These are phyloP conservation scores for Aurelia coerulea DNA, from an alignment of 30 jellyfish, hydroid and myxozoan genomes.

Conservation along the genomic window DNA sequence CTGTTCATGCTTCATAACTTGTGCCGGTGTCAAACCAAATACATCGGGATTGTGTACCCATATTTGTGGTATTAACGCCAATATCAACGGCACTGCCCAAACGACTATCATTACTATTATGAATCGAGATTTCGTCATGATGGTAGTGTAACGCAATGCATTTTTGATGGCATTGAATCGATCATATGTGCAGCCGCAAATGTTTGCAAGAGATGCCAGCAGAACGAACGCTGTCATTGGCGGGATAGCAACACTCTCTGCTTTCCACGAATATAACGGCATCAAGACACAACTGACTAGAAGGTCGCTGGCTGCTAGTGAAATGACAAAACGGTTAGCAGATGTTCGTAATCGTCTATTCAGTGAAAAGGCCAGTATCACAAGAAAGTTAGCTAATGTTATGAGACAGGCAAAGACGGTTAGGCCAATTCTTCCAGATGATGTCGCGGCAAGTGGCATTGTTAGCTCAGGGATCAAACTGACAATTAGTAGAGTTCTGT, in stretches of 20 bases:
- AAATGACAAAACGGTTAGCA: conserved; percentile 62
- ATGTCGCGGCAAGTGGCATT: conserved; percentile 20
- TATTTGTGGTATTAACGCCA: conserved; percentile 58
- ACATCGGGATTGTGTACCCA: conserved; percentile 51
- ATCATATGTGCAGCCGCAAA: conserved; percentile 77
- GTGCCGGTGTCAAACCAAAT: conserved; percentile 3
- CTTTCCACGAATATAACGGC: conserved; percentile 39
- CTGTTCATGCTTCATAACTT: conserved; percentile 5
- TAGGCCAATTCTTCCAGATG: conserved; percentile 35
- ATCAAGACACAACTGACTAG: conserved; percentile 35
- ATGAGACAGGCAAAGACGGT: conserved; percentile 17
- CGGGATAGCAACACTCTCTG: conserved; percentile 13
- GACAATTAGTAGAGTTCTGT: no score
- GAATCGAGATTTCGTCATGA: conserved; percentile 63
- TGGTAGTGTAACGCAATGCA: conserved; percentile 68
- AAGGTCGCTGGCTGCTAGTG: conserved; percentile 53
- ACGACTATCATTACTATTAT: conserved; percentile 25
- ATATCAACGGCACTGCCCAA: conserved; percentile 57
- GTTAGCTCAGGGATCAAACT: neutral
- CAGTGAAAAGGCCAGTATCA: conserved; percentile 23
- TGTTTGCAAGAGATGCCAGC: conserved; percentile 68
- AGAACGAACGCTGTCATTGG: conserved; percentile 43
- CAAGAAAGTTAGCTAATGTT: conserved; percentile 39
- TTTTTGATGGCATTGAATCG: conserved; percentile 72
- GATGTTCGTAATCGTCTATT: conserved; percentile 37